Base-by-base conservation (phyloP, 2,113 vertebrate species). In the Oreocharis arfaki region DNA sequence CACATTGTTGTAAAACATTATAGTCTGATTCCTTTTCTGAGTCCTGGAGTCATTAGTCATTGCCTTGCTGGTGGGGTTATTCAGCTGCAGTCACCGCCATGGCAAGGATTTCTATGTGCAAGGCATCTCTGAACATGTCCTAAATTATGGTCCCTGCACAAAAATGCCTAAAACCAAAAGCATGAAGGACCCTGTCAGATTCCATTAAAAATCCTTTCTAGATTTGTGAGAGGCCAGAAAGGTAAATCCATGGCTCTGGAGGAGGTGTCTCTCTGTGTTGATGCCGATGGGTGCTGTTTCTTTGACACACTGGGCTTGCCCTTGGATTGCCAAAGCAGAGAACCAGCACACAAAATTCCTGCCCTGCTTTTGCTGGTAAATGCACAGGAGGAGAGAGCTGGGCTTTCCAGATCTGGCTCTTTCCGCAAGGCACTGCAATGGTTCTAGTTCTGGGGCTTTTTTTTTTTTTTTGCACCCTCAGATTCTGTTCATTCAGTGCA, bases 381-480 rank as follows among this genome's bases (percentile, higher is more conserved):
- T 0, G 2, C 0, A 2, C 1, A 0, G 27, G 5, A 68, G 44
- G 73, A 68, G 24, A 60, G 27, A 78, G 18, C 1, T 92, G 30
- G 32, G 35, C 32, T 87, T 87, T 52, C 26, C 47, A 37, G 47
- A 28, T 44, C 35, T 89, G 56, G 1, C 12, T 67, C 2, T 70
- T 81, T 68, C n/a, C 35, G 5, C 44, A 76, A 57, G 68, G 9
- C 37, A 13, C 32, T 55, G 18, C 24, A 27, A 27, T 69, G 7
- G 6, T 24, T 89, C 64, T 37, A 20, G 3, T 35, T 42, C n/a
- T 68, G 27, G 21, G 2, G 2, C 6, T 57, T 9, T 7, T 16
- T 15, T 26, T 20, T 47, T 11, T 46, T 46, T 49, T 30, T 67
- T 11, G 2, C 2, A 14, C 5, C 14, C 7, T 35, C 37, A 24